phyloP scores from a whole-genome alignment of 2,113 vertebrate species.

The Columbina picui region DNA sequence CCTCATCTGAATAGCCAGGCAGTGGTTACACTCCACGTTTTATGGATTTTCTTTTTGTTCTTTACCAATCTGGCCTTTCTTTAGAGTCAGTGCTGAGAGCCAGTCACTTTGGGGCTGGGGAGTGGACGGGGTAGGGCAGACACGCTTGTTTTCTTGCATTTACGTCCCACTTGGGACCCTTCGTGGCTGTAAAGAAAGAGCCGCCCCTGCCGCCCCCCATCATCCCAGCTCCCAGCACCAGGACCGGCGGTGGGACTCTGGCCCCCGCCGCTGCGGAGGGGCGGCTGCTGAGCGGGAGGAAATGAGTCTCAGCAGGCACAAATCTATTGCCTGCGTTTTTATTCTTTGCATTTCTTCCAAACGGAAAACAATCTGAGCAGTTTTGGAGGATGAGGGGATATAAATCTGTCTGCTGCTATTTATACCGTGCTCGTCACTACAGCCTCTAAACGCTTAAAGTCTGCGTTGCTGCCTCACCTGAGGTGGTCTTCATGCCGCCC shows the following conservation, averaged over 20 bases:
- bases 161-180: neutral
- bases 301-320: slow-evolving; percentile 53
- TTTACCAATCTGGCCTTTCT: neutral
- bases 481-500: neutral
- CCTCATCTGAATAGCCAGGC: neutral
- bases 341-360: slow-evolving; percentile 41
- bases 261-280: neutral
- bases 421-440: neutral
- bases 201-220: neutral
- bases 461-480: neutral
- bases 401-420: slow-evolving; percentile 55
- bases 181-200: neutral
- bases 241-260: neutral
- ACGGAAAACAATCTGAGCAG: slow-evolving; percentile 2
- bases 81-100: neutral
- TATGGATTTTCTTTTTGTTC: slow-evolving; percentile 3
- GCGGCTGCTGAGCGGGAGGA: slow-evolving; percentile 13
- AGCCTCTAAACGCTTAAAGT: neutral
- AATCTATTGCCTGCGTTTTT: slow-evolving; percentile 6
- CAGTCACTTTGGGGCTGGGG: neutral
- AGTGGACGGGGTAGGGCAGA: neutral
- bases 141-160: neutral
- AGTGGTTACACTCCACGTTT: neutral
- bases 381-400: neutral
- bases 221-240: neutral